Base-by-base conservation (phyloP, 2,797 vertebrate genomes). In the Thalassophryne amazonica region DNA sequence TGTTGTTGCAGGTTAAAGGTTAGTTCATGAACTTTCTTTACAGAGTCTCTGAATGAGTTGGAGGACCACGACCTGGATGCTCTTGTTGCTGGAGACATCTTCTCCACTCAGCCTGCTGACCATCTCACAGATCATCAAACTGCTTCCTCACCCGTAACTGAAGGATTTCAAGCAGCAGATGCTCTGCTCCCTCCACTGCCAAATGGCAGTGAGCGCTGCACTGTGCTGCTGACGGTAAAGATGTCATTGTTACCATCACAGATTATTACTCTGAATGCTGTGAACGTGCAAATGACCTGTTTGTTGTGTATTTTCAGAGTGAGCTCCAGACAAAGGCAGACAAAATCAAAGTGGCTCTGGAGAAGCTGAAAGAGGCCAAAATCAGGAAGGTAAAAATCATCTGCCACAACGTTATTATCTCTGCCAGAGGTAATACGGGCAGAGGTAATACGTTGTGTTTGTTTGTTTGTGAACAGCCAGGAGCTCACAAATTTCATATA, bases 311-410 rank as follows among this genome's bases (percentile, higher is more conserved):
- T 15, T 54, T 53, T 76, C 72, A 96, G 93, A 87, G 86, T 23
- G 89, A 91, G 54, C 87, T 88, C 4, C 88, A 84, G 47, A 88
- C 83, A 34, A 97, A 94, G 71, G 87, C 89, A 40, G 91, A 93
- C 27, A 95, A 95, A 82, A 94, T 97, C 53, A 93, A 91, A 73
- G 61, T 94, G 28, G 94, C 95, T 1, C 32, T 96, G 80, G 88
- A 93, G 76, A 97, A 94, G 70, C 81, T 97, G 79, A 94, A 91
- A 59, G 93, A 95, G 77, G 94, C 94, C 34, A 94, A 94, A 69
- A 80, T 96, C 53, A 94, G 86, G 80, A 95, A 95, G 91, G 94
- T 96, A 80, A 86, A 46, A 4, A 15, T n/a, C n/a, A n/a, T n/a
- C n/a, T n/a, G n/a, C n/a, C n/a, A n/a, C n/a, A n/a, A n/a, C n/a